A percentile compares a stretch with the other conserved stretches of the same genome.
These are phyloP conservation scores for Sminthurinus aureus DNA, from an alignment of 2,888 invertebrate genomes.

Conservation along the genomic window DNA sequence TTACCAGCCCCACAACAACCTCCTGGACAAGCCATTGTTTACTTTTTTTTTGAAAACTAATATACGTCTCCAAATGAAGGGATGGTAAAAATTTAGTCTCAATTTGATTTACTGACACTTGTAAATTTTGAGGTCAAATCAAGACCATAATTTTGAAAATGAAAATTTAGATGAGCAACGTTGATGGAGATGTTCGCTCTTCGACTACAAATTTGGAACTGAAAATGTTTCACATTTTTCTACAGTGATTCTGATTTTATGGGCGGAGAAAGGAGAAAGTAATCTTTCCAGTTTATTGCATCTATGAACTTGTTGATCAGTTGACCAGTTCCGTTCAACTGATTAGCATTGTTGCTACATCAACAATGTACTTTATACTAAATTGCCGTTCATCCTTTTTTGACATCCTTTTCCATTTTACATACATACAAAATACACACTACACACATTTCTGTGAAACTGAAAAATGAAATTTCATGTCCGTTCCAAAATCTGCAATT, in stretches of 20 bases:
- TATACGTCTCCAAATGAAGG: conserved; percentile 3
- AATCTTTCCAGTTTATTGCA: too few relatives aligned
- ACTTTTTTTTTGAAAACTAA: background rate
- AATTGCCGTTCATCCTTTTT: too few relatives aligned
- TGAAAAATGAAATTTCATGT: too few relatives aligned
- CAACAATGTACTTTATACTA: too few relatives aligned
- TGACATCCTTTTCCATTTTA: too few relatives aligned
- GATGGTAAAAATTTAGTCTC: background rate
- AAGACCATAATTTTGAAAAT: background rate
- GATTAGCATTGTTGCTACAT: too few relatives aligned
- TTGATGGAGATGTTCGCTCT: conserved; percentile 14
- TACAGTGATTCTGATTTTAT: background rate
- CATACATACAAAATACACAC: too few relatives aligned
- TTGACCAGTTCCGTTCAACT: too few relatives aligned
- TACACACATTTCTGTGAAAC: too few relatives aligned
- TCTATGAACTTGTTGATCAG: too few relatives aligned
- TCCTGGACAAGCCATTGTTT: conserved; percentile 10
- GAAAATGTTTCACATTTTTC: background rate
- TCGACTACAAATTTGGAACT: conserved; percentile 26
- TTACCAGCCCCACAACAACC: conserved; percentile 34
- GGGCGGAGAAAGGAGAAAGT: too few relatives aligned
- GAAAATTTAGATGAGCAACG: conserved; percentile 7
- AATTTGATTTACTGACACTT: background rate
- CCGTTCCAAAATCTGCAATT: too few relatives aligned
- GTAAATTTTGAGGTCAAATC: conserved; percentile 21